phyloP scores from a whole-genome alignment of 2,888 invertebrate genomes.

The Therioaphis trifolii region DNA sequence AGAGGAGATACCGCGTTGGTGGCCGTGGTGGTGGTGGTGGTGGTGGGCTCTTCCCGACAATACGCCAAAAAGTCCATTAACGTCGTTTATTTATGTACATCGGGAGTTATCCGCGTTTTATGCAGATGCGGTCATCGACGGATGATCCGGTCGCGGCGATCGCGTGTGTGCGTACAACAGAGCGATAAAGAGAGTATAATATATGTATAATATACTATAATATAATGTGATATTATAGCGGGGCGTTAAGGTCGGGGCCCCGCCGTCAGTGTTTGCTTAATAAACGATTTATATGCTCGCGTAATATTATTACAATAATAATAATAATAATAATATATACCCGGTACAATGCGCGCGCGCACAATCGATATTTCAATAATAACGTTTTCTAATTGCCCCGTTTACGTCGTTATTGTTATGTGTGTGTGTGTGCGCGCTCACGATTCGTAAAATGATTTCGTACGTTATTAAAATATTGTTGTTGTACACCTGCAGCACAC shows the following conservation, averaged over 20 bases:
- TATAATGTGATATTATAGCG: too few relatives aligned
- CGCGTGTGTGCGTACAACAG: not conserved
- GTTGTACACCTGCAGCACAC: not conserved
- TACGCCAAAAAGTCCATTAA: constrained; percentile 44
- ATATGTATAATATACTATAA: too few relatives aligned
- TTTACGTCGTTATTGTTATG: not conserved
- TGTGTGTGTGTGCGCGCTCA: not conserved
- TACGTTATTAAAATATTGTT: too few relatives aligned
- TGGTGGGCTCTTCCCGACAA: constrained; percentile 3
- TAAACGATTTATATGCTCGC: constrained; percentile 50
- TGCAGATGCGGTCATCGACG: constrained; percentile 8
- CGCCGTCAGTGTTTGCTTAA: constrained; percentile 47
- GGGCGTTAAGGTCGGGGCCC: not conserved
- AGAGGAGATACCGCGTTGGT: too few relatives aligned
- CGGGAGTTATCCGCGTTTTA: constrained; percentile 29
- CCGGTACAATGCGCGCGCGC: constrained; percentile 8
- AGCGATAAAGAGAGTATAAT: too few relatives aligned
- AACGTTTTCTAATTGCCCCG: constrained; percentile 44
- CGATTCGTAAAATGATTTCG: too few relatives aligned
- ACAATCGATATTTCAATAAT: constrained; percentile 41
- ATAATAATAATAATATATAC: not conserved
- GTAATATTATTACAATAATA: constrained; percentile 8
- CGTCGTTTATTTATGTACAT: constrained; percentile 27
- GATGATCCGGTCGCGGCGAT: not conserved
- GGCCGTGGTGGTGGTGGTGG: too few relatives aligned